Evolutionary conservation across 2,113 vertebrate species (phyloP).

Genomic region (Cavia aperea): DNA sequence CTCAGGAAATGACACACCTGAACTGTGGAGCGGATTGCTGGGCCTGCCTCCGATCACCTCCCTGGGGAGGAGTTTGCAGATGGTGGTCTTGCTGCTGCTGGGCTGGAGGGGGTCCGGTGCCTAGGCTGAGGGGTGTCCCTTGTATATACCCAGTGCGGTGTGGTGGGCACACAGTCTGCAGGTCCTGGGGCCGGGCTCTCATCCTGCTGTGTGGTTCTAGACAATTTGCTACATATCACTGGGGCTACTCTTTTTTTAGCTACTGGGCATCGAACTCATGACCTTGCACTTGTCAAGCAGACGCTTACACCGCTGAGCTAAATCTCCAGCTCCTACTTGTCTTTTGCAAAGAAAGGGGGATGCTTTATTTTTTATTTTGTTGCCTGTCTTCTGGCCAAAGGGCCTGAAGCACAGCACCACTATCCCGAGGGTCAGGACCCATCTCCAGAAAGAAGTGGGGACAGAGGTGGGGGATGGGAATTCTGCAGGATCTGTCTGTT

Average conservation of each 20-base stretch:
- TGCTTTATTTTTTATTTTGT: background rate
- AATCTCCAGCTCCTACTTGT: too few relatives aligned
- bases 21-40: conserved; percentile 46
- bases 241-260: background rate
- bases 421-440: background rate
- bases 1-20: conserved; percentile 68
- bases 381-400: background rate
- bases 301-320: too few relatives aligned
- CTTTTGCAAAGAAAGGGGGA: background rate
- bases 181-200: background rate
- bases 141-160: background rate
- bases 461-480: background rate
- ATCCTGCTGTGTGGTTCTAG: conserved; percentile 19
- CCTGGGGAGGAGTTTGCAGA: conserved; percentile 36
- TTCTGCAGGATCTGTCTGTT: background rate
- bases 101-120: background rate
- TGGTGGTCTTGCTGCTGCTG: background rate
- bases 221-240: background rate
- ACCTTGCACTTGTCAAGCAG: too few relatives aligned
- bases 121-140: background rate
- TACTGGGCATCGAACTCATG: too few relatives aligned
- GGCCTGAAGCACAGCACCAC: background rate
- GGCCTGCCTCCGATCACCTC: conserved; percentile 32
- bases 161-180: background rate
- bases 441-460: background rate